phyloP scores from a whole-genome alignment of 2,797 vertebrate genomes.

The Aphelocoma californica region DNA sequence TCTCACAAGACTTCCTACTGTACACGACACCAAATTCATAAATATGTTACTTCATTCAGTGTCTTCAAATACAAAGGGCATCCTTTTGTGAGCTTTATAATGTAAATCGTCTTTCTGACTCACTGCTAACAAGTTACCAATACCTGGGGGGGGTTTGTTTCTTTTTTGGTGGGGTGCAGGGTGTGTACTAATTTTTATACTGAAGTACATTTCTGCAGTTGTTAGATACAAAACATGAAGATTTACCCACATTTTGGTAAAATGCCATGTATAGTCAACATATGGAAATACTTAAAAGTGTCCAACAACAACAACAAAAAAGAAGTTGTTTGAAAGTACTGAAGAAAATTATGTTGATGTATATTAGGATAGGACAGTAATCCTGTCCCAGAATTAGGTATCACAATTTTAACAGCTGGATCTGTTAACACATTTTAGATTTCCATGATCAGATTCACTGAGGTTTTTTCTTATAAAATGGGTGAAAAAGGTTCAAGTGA shows the following conservation, averaged over 20 bases:
- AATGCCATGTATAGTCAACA: not conserved
- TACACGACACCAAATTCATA: not conserved
- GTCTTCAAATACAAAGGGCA: not conserved
- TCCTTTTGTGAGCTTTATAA: not conserved
- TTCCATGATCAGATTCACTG: not conserved
- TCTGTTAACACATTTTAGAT: not conserved
- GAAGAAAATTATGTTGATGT: not conserved
- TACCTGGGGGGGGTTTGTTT: not conserved
- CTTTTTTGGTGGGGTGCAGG: accelerated
- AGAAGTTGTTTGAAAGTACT: not conserved
- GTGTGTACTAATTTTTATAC: not conserved
- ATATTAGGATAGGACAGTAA: not conserved
- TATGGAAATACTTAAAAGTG: not conserved
- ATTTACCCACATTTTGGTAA: not conserved
- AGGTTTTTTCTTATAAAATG: not conserved
- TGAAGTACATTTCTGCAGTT: not conserved
- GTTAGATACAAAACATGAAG: not conserved
- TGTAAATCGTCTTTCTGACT: not conserved
- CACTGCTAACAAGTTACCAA: not conserved
- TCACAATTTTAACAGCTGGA: not conserved
- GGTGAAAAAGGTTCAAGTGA: not conserved
- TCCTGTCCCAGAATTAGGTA: not conserved
- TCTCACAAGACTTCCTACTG: not conserved
- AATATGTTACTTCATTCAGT: not conserved
- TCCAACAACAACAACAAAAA: not conserved